phyloP scores from a whole-genome alignment of 2,888 invertebrate species.

The Spilarctia lutea region DNA sequence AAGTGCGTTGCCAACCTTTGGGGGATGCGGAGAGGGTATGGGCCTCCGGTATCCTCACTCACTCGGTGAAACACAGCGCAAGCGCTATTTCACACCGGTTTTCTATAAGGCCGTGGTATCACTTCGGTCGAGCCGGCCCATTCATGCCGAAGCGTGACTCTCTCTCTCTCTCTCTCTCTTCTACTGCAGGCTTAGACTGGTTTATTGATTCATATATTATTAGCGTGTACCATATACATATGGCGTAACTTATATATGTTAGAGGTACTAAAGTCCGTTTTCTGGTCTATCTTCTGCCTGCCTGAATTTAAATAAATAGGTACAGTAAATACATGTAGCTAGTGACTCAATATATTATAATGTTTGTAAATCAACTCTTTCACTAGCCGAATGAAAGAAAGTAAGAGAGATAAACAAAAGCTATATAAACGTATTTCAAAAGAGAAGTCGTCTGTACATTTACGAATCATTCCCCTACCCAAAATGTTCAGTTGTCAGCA shows the following conservation, averaged over 20 bases:
- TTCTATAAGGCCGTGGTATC: too few relatives aligned
- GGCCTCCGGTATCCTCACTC: too few relatives aligned
- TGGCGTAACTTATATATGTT: not conserved
- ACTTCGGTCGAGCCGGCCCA: too few relatives aligned
- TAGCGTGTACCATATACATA: not conserved
- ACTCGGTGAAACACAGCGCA: too few relatives aligned
- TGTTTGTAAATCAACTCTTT: not conserved
- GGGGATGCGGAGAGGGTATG: too few relatives aligned
- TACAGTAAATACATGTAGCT: not conserved
- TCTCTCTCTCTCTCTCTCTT: too few relatives aligned
- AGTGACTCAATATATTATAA: not conserved
- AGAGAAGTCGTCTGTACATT: not conserved
- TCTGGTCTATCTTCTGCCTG: too few relatives aligned
- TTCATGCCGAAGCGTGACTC: too few relatives aligned
- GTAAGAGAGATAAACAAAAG: not conserved
- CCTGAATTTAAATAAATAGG: too few relatives aligned
- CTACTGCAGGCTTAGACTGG: not conserved
- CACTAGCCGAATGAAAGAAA: not conserved
- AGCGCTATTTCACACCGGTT: too few relatives aligned
- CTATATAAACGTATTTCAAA: not conserved
- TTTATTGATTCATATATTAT: not conserved
- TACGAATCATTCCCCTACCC: not conserved
- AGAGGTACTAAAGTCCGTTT: not conserved
- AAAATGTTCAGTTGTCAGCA: not conserved
- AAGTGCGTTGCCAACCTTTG: too few relatives aligned